A percentile compares a stretch with the other conserved stretches of the same genome.
These are phyloP conservation scores for Sinodicranocentrus sp. DNA, from an alignment of 2,888 invertebrate species.

Conservation along the genomic window DNA sequence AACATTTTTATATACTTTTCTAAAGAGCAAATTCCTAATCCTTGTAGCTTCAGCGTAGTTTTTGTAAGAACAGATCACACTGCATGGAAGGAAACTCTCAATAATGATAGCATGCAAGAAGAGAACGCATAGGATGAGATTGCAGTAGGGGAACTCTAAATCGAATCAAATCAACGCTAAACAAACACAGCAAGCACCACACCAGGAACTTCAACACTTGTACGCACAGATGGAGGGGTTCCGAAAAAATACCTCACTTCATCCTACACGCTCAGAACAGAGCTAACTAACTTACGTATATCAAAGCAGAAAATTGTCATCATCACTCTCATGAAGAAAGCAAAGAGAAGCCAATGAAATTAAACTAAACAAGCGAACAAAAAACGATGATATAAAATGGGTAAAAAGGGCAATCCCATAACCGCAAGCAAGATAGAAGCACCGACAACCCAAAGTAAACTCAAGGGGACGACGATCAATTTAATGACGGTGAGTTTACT, in stretches of 20 bases:
- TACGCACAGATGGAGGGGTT: neutral
- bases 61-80: neutral
- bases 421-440: slow-evolving; percentile 40
- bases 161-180: slow-evolving; percentile 65
- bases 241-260: neutral
- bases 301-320: slow-evolving; percentile 23
- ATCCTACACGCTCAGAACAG: slow-evolving; percentile 29
- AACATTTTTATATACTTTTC: too few species aligned
- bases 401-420: slow-evolving; percentile 41
- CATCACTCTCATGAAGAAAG: slow-evolving; percentile 6
- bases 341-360: slow-evolving; percentile 56
- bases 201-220: slow-evolving; percentile 19
- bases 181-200: slow-evolving; percentile 56
- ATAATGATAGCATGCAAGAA: neutral
- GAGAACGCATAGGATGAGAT: neutral
- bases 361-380: slow-evolving; percentile 38
- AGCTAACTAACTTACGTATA: neutral
- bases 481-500: slow-evolving; percentile 55
- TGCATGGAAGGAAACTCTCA: neutral
- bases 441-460: slow-evolving; percentile 46
- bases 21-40: too few species aligned
- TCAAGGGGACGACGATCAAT: slow-evolving; percentile 39
- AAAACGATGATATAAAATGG: slow-evolving; percentile 5
- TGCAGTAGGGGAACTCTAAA: slow-evolving; percentile 45
- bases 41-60: neutral